Evolutionary conservation across 2,113 vertebrate species (phyloP).

Genomic region (Grammomys dolichurus): DNA sequence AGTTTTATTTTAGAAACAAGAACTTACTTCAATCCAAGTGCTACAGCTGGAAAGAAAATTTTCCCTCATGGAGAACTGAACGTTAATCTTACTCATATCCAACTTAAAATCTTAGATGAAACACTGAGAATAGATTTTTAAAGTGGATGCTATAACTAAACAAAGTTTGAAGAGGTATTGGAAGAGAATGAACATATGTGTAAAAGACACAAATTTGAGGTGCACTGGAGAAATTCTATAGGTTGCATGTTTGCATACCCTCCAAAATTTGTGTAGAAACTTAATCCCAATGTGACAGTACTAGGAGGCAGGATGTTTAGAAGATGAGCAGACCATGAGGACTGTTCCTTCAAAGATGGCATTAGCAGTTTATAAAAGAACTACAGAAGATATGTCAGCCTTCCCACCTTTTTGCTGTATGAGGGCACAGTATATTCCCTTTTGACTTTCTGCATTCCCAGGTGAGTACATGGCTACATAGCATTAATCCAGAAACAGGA

Average conservation of each 20-base stretch:
- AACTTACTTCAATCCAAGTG: neutral
- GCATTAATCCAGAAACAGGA: neutral
- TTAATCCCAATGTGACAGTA: neutral
- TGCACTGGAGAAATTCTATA: neutral
- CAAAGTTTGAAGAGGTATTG: neutral
- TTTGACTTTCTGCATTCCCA: neutral
- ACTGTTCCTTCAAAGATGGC: rapidly evolving
- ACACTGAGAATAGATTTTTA: neutral
- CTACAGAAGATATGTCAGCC: too few species aligned
- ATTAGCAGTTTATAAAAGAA: neutral
- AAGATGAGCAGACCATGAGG: neutral
- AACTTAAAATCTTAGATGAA: neutral
- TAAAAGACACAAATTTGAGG: neutral
- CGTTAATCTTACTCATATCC: neutral
- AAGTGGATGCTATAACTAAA: neutral
- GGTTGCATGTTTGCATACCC: neutral
- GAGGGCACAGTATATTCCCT: neutral
- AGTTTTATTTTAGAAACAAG: neutral
- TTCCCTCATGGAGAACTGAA: neutral
- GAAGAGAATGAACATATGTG: neutral
- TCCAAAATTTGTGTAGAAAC: neutral
- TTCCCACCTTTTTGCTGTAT: too few species aligned
- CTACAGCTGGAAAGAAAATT: neutral
- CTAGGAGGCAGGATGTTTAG: neutral
- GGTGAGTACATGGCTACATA: too few species aligned